Conservation (phyloP, 2,888 invertebrate species). For the Acholoe squamosa region DNA sequence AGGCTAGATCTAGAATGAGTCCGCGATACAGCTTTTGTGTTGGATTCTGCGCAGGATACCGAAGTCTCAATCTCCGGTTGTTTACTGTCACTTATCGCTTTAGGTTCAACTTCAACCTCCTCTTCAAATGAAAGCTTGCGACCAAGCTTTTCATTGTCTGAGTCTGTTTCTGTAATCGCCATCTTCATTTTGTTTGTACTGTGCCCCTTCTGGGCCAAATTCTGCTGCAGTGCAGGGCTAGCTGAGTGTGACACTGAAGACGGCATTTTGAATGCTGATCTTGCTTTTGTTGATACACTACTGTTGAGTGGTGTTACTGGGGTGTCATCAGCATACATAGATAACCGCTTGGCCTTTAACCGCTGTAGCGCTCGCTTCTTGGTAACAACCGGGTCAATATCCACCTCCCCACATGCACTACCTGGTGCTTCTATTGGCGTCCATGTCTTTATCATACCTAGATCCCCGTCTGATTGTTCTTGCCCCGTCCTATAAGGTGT, state of each 20-base stretch:
- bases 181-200: background rate
- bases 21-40: background rate
- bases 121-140: conserved; percentile 16
- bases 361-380: conserved; percentile 68
- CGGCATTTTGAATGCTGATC: conserved; percentile 74
- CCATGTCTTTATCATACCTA: background rate
- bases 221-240: background rate
- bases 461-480: too few species aligned
- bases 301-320: conserved; percentile 71
- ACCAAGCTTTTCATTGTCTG: background rate
- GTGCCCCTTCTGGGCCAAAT: background rate
- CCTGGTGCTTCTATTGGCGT: background rate
- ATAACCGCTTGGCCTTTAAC: conserved; percentile 72
- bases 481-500: too few species aligned
- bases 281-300: conserved; percentile 68
- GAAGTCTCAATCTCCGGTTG: background rate
- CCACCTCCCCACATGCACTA: background rate
- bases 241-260: conserved; percentile 63
- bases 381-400: conserved; percentile 51
- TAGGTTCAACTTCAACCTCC: background rate
- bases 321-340: conserved; percentile 72
- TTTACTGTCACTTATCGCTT: background rate
- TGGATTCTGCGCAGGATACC: background rate
- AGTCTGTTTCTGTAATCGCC: background rate
- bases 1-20: background rate